Evolutionary conservation across 2,113 vertebrate genomes (phyloP), one percentile per base, ranked within the genome.

Genomic region (Accipiter cooperii): DNA sequence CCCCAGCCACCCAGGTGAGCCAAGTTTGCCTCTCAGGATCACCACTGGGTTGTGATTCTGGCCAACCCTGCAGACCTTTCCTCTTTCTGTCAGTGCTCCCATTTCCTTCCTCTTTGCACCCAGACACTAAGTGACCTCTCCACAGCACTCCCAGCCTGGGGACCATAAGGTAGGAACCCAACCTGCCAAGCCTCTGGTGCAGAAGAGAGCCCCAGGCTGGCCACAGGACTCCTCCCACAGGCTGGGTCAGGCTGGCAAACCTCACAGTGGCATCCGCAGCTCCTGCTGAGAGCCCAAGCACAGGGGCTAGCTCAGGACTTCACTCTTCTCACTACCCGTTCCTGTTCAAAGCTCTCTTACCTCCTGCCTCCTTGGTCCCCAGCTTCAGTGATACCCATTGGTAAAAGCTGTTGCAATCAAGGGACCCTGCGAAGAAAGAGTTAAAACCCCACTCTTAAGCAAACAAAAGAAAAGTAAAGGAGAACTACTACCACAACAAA

Each of bases 401-500:
- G 99, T 99, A 97, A 99, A 99, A 97, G 99, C 99, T 95, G 99
- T 99, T 96, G 99, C 99, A 96, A 99, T 99, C 99, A 99, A 99
- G 93, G 99, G 99, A 88, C 99, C 99, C 99, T 99, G 96, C 10
- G 29, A 98, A 96, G 93, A 91, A 89, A 96, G 44, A 94, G 80
- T 90, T 89, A 68, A 92, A 88, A 91, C 10, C 55, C 31, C 18
- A 36, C 42, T 85, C 20, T 87, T 77, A 90, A 64, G 24, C 49
- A 79, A 84, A 83, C 33, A 61, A 51, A 87, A 69, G 20, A 33
- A 57, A 69, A 81, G 22, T 9, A 16, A 93, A 84, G 65, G 28
- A 85, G 36, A 94, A 82, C 40, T 66, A 54, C n/a, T 54, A 42
- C 46, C 26, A 26, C 33, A 38, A 69, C 58, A 74, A 75, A 93